Evolutionary conservation across 1,140 invertebrate species (phyloP), one percentile per base, ranked within the genome.

Genomic region (Drosophila sechellia): DNA sequence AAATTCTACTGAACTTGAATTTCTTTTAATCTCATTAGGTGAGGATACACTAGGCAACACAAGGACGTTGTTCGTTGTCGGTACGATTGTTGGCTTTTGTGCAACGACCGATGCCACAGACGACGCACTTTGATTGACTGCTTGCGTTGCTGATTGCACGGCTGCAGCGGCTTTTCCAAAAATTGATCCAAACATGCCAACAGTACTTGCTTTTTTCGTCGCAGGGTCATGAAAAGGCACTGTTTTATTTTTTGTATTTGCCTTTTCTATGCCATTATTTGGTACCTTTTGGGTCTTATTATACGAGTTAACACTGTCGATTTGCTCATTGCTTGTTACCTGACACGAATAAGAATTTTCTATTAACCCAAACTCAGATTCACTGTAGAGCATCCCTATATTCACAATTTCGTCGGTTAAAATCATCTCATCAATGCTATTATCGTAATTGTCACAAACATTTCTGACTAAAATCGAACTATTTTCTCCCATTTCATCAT

Each of bases 61-160:
- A n/a, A 11, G 11, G 3, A 43, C 8, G 22, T 22, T 64, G 34
- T 31, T 66, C 31, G 11, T 49, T 53, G 22, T 71, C 76, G 81
- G 60, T 63, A 90, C 75, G 13, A 37, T 25, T 12, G 52, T 15
- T 39, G 65, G 77, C 77, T 93, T 93, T 70, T 93, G 93, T 61
- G 92, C 92, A 74, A 93, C 93, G 65, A 90, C 90, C 48, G 87
- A 91, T 25, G 90, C 91, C 17, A 91, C 90, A 13, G 93, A 89
- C 42, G 90, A 81, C 27, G 93, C 83, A 27, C 90, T 81, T 58
- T 93, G 85, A 61, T 91, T 91, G 40, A 92, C 92, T 22, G 85
- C 92, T 58, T 93, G 92, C 22, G 93, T 92, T 12, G 93, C 93
- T 4, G 92, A 90, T 34, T 93, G 86, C 17, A 92, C 87, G 45